Conservation (phyloP, 2,797 vertebrate species). For the Channa striata region DNA sequence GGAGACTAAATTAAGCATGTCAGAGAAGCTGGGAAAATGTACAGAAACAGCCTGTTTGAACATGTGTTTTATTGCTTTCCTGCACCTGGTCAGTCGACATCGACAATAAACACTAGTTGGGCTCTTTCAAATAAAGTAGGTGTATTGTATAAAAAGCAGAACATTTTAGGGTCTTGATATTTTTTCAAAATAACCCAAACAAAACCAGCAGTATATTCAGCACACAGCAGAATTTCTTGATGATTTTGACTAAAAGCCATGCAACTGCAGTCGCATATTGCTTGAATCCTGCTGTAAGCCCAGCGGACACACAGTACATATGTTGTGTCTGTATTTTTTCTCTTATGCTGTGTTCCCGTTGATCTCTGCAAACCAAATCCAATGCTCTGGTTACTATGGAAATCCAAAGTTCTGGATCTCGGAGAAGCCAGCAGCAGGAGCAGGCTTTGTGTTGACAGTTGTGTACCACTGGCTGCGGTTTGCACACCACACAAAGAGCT, state of each 20-base stretch:
- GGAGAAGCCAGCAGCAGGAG: slow-evolving; percentile 17
- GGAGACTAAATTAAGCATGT: too few relatives aligned
- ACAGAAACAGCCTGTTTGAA: too few relatives aligned
- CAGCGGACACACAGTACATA: slow-evolving; percentile 9
- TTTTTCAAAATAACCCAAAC: not conserved
- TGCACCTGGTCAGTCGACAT: too few relatives aligned
- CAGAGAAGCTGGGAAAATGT: too few relatives aligned
- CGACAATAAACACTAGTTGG: too few relatives aligned
- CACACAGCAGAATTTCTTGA: not conserved
- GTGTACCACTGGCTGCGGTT: slow-evolving; percentile 27
- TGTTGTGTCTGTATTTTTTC: slow-evolving; percentile 17
- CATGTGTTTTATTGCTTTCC: too few relatives aligned
- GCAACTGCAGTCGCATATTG: not conserved
- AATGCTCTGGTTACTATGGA: slow-evolving; percentile 50
- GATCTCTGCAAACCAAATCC: slow-evolving; percentile 18
- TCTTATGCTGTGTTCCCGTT: slow-evolving; percentile 18
- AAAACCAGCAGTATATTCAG: not conserved
- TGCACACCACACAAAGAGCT: slow-evolving; percentile 41
- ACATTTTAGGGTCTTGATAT: too few relatives aligned
- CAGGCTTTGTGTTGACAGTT: slow-evolving; percentile 39
- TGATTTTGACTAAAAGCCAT: not conserved
- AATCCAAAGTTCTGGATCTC: slow-evolving; percentile 37
- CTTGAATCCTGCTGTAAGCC: slow-evolving; percentile 10
- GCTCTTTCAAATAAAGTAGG: too few relatives aligned
- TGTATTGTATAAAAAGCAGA: too few relatives aligned